Conservation (phyloP, 2,113 vertebrate genomes). For the Ibidorhyncha struthersii region DNA sequence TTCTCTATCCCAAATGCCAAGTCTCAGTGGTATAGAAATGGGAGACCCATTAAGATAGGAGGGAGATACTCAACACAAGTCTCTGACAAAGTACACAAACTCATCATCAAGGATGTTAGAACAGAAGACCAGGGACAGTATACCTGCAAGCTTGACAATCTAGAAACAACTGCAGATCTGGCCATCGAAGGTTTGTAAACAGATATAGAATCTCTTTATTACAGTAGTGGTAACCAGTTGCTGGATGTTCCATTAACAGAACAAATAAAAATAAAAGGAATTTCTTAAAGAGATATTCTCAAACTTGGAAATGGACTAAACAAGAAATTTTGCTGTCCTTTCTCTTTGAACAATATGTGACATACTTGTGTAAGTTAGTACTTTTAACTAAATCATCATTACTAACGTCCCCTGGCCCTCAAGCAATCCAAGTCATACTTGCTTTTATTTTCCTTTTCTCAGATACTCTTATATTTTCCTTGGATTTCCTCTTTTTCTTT, state of each 20-base stretch:
- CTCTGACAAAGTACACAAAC: slow-evolving; percentile 90
- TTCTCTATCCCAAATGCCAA: slow-evolving; percentile 93
- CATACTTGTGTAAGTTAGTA: background rate
- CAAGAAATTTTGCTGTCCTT: background rate
- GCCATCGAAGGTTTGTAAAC: slow-evolving; percentile 89
- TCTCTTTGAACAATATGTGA: background rate
- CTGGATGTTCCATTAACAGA: background rate
- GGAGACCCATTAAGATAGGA: slow-evolving; percentile 86
- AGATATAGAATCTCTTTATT: background rate
- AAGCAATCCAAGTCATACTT: background rate
- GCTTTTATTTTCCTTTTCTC: background rate
- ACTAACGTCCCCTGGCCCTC: background rate
- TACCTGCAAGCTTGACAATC: slow-evolving; percentile 85
- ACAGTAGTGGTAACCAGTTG: background rate
- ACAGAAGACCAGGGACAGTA: slow-evolving; percentile 92
- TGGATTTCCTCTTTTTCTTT: background rate
- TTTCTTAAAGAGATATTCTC: background rate
- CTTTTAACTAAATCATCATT: background rate
- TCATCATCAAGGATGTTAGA: slow-evolving; percentile 88
- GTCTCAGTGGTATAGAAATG: slow-evolving; percentile 92
- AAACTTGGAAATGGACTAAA: background rate
- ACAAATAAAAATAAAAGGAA: background rate
- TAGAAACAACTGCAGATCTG: slow-evolving; percentile 91
- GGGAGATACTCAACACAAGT: slow-evolving; percentile 87
- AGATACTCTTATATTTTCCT: background rate